Evolutionary conservation across 2,888 invertebrate genomes (phyloP).

Genomic region (Eurois occulta): DNA sequence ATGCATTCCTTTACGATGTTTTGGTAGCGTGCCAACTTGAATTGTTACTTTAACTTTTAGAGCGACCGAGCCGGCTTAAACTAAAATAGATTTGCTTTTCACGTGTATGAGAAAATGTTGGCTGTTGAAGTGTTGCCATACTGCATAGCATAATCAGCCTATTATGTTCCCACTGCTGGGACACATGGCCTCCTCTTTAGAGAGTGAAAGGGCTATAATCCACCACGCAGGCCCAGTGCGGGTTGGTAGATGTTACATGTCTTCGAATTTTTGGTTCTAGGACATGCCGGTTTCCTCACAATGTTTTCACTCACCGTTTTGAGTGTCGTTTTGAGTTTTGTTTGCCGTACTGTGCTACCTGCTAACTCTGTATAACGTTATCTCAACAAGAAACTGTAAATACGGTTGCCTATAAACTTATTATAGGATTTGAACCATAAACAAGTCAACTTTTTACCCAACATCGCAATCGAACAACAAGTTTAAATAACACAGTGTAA

Average conservation of each 20-base stretch:
- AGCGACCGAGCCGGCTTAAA: background rate
- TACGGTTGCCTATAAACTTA: background rate
- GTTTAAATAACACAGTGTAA: slow-evolving; percentile 1
- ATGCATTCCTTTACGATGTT: background rate
- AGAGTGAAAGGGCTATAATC: no score
- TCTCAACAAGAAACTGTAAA: background rate
- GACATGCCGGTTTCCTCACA: no score
- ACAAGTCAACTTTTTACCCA: slow-evolving; percentile 10
- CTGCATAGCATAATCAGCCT: no score
- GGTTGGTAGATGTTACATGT: no score
- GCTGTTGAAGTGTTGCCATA: no score
- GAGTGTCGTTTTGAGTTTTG: no score
- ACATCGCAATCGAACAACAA: slow-evolving; percentile 18
- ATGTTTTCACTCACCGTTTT: no score
- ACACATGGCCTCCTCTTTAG: no score
- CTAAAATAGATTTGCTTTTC: background rate
- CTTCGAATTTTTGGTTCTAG: no score
- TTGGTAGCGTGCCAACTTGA: background rate
- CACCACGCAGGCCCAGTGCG: no score
- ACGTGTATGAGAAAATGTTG: background rate
- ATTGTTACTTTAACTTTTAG: background rate
- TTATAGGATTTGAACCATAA: background rate
- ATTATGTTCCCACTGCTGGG: no score
- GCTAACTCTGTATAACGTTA: background rate
- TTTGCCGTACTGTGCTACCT: background rate